Evolutionary conservation across 2,797 vertebrate species (phyloP).

Genomic region (Oreochromis grahami): DNA sequence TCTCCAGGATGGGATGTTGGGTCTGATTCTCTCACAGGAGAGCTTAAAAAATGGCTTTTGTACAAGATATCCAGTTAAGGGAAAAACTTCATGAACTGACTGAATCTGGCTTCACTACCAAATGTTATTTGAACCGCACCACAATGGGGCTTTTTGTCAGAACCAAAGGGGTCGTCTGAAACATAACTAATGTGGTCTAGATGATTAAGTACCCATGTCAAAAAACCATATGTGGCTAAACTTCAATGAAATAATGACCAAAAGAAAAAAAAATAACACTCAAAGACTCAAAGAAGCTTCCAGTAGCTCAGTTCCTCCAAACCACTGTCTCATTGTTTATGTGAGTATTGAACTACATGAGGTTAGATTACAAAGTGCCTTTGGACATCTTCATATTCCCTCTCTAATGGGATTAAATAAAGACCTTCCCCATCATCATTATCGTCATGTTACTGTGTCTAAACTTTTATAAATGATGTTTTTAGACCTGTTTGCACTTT

Average conservation of each 20-base stretch:
- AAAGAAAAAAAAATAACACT: neutral
- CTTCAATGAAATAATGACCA: neutral
- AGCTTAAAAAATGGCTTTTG: neutral
- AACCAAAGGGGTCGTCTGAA: neutral
- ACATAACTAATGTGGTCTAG: neutral
- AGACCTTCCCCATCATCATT: neutral
- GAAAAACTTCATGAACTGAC: neutral
- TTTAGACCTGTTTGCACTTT: neutral
- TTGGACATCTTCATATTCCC: neutral
- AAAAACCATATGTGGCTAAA: neutral
- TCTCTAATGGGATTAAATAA: neutral
- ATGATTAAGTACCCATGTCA: constrained; percentile 10
- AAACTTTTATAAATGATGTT: neutral
- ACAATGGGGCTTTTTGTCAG: neutral
- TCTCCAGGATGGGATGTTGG: neutral
- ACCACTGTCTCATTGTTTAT: constrained; percentile 7
- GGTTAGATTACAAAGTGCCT: neutral
- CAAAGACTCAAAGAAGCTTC: neutral
- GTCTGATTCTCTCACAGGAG: neutral
- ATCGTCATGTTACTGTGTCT: neutral
- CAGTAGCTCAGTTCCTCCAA: neutral
- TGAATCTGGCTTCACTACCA: neutral
- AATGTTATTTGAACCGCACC: neutral
- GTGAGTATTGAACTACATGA: neutral
- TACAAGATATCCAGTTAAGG: neutral